Conservation (phyloP, 2,888 invertebrate species). For the Caenorhabditis zanzibari region DNA sequence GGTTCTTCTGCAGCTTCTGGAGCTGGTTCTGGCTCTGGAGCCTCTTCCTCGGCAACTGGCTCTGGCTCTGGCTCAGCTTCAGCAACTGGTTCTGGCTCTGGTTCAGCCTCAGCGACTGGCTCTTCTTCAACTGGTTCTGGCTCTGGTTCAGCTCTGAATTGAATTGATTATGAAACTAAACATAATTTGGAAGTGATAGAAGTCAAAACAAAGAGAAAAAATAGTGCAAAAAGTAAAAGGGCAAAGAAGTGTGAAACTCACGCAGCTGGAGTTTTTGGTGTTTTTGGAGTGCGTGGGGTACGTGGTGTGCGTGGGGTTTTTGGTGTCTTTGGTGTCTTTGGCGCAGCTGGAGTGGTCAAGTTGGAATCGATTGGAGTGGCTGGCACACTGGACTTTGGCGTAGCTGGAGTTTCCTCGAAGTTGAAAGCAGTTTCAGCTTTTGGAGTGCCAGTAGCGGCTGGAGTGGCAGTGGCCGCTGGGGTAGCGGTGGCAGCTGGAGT, state of each 20-base stretch:
- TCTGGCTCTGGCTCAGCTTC: conserved; percentile 60
- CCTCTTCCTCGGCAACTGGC: conserved; percentile 50
- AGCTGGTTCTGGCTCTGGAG: conserved; percentile 52
- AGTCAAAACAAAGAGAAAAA: not conserved
- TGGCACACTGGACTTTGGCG: conserved; percentile 71
- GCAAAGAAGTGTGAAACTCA: conserved; percentile 45
- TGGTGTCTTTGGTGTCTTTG: conserved; percentile 76
- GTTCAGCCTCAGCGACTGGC: conserved; percentile 58
- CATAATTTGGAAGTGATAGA: not conserved
- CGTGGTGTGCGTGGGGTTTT: conserved; percentile 79
- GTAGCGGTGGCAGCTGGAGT: conserved; percentile 58
- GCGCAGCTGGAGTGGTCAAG: conserved; percentile 74
- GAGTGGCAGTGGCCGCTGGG: conserved; percentile 63
- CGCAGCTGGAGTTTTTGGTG: conserved; percentile 73
- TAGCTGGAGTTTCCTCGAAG: conserved; percentile 77
- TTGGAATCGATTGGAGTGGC: conserved; percentile 54
- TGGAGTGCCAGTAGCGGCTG: conserved; percentile 69
- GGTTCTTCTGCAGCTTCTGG: conserved; percentile 70
- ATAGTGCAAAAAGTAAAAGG: conserved; percentile 20
- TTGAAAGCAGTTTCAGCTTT: conserved; percentile 73
- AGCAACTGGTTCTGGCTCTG: conserved; percentile 5
- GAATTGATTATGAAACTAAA: no score
- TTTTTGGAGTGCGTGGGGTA: conserved; percentile 78
- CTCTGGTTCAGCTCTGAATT: conserved; percentile 24
- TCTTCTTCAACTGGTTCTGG: conserved; percentile 7